phyloP scores from a whole-genome alignment of 1,140 invertebrate genomes.

The Venturia canescens region DNA sequence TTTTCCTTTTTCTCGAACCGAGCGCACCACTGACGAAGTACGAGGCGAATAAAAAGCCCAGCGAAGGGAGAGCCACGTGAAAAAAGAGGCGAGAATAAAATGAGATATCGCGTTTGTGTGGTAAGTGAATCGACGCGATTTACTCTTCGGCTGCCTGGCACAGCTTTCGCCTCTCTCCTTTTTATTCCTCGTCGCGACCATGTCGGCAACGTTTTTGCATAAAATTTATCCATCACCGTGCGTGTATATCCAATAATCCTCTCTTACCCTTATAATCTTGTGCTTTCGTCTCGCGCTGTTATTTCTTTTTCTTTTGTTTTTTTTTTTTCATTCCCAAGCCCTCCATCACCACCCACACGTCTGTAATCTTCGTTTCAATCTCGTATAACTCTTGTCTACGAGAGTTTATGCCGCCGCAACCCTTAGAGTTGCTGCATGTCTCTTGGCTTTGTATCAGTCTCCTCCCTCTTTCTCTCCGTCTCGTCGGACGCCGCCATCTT shows the following conservation, averaged over 20 bases:
- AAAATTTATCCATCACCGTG: neutral
- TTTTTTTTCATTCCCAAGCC: neutral
- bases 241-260: slow-evolving; percentile 1
- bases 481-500: slow-evolving; percentile 66
- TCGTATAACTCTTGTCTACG: slow-evolving; percentile 13
- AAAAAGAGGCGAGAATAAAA: slow-evolving; percentile 42
- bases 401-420: slow-evolving; percentile 7
- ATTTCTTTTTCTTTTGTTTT: neutral
- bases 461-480: slow-evolving; percentile 48
- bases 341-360: neutral
- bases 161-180: slow-evolving; percentile 24
- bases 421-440: slow-evolving; percentile 20
- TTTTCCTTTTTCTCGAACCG: neutral
- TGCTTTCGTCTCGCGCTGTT: too few relatives aligned
- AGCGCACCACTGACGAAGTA: neutral
- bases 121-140: slow-evolving; percentile 20
- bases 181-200: neutral
- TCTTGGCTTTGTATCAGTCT: slow-evolving; percentile 20
- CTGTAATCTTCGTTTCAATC: slow-evolving; percentile 14
- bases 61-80: too few relatives aligned
- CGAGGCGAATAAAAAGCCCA: slow-evolving; percentile 32
- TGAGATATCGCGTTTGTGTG: slow-evolving; percentile 7
- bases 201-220: slow-evolving; percentile 27
- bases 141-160: neutral
- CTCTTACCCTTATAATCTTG: slow-evolving; percentile 16